Base-by-base conservation (phyloP, 2,888 invertebrate genomes). In the Mesorhabditis belari region DNA sequence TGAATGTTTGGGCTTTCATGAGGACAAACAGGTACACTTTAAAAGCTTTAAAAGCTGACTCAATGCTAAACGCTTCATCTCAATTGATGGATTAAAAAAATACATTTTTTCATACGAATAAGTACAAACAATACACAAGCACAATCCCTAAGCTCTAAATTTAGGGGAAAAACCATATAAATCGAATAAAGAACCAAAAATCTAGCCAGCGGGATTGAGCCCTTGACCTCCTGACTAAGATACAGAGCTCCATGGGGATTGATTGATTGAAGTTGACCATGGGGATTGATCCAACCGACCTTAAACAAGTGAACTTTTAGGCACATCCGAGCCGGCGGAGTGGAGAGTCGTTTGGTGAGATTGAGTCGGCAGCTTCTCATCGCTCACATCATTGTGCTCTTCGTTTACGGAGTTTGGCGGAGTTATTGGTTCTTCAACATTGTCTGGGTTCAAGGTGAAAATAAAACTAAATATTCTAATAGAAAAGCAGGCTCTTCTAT, bases 381-480 rank as follows among this genome's bases (percentile, higher is more conserved):
- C 28, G 76, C 77, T 25, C 75, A 77, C 62, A 57, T 77, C 12
- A 72, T 76, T 70, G 77, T 77, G 24, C 63, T 77, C 19, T 70
- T 70, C 60, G 69, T 76, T 35, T 76, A 76, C 60, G 76, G 77
- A 25, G 64, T 76, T 19, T 77, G 75, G 75, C 64, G 77, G 56
- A 75, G 71, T 50, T 73, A 71, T 61, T 77, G 77, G 77, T 68
- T 77, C 52, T 74, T 69, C 51, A 71, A 70, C 54, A 71, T 75
- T 52, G 69, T 69, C 24, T 77, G 77, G 77, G 65, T 65, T 9
- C 73, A 73, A 63, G 77, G 72, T 68, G 60, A 12, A 9, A 19
- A 1, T 9, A 9, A 50, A 9, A 50, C 21, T n/a, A 19, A 19
- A 50, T 19, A 50, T 50, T 9, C 17, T 50, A 50, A 19, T 50